Evolutionary conservation across 2,113 vertebrate genomes (phyloP).

Genomic region (Pluvianellus socialis): DNA sequence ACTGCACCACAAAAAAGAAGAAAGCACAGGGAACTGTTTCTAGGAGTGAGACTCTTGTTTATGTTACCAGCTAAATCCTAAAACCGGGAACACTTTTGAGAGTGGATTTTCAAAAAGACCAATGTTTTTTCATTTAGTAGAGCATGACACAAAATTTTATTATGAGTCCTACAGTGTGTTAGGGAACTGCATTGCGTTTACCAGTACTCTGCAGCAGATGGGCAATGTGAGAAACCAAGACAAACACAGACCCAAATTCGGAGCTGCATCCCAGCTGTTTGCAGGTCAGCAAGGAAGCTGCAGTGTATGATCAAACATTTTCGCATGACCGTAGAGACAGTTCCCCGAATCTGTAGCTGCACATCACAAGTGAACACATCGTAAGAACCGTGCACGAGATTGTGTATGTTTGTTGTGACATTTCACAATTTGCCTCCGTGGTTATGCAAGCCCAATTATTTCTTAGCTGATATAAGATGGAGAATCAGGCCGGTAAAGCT

Average conservation of each 20-base stretch:
- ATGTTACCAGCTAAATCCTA: neutral
- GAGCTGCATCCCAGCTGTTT: neutral
- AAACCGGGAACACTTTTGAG: neutral
- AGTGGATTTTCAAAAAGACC: neutral
- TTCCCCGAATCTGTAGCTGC: neutral
- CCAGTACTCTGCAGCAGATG: neutral
- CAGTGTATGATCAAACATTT: neutral
- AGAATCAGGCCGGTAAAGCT: neutral
- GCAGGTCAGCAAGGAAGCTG: neutral
- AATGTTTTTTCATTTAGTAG: neutral
- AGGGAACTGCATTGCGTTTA: neutral
- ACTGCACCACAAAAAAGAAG: neutral
- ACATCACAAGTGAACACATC: neutral
- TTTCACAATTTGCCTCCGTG: neutral
- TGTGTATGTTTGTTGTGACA: neutral
- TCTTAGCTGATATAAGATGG: neutral
- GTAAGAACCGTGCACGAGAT: neutral
- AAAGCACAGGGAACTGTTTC: neutral
- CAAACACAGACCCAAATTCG: neutral
- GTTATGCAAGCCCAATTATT: neutral
- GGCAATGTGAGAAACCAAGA: neutral
- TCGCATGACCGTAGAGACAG: neutral
- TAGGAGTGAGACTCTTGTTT: neutral
- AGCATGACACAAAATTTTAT: neutral
- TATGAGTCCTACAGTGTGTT: neutral